These are phyloP conservation scores for Arrhopalites spinosus DNA, from an alignment of 2,888 invertebrate species.

Conservation along the genomic window DNA sequence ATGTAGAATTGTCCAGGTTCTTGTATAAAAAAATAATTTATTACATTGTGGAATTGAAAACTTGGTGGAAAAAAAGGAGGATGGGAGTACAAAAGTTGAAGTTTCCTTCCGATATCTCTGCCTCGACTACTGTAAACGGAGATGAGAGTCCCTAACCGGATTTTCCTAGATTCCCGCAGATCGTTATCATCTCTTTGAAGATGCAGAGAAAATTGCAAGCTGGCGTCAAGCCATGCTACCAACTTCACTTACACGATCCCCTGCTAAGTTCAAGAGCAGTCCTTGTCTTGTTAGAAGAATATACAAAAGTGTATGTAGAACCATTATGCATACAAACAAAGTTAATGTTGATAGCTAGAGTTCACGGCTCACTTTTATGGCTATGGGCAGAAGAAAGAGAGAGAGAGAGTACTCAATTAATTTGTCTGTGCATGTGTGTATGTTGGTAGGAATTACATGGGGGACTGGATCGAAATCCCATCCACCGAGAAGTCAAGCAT, in stretches of 20 bases:
- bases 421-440: background rate
- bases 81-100: too few relatives aligned
- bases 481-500: background rate
- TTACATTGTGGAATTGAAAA: too few relatives aligned
- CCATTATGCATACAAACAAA: background rate
- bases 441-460: constrained; percentile 16
- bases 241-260: background rate
- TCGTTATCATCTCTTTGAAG: background rate
- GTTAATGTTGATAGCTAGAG: constrained; percentile 4
- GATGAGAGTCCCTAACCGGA: too few relatives aligned
- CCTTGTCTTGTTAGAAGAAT: background rate
- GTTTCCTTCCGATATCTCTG: too few relatives aligned
- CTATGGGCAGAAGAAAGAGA: background rate
- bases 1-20: too few relatives aligned
- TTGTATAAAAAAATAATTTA: too few relatives aligned
- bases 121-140: too few relatives aligned
- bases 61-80: too few relatives aligned
- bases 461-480: constrained; percentile 25
- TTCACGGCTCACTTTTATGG: constrained; percentile 26
- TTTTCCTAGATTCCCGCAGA: too few relatives aligned
- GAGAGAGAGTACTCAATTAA: constrained; percentile 13
- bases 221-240: background rate
- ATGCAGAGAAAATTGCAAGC: constrained; percentile 7
- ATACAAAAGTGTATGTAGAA: background rate
- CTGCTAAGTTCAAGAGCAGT: background rate